Evolutionary conservation across 2,888 invertebrate species (phyloP).

Genomic region (Rhamphomyia laevipes): DNA sequence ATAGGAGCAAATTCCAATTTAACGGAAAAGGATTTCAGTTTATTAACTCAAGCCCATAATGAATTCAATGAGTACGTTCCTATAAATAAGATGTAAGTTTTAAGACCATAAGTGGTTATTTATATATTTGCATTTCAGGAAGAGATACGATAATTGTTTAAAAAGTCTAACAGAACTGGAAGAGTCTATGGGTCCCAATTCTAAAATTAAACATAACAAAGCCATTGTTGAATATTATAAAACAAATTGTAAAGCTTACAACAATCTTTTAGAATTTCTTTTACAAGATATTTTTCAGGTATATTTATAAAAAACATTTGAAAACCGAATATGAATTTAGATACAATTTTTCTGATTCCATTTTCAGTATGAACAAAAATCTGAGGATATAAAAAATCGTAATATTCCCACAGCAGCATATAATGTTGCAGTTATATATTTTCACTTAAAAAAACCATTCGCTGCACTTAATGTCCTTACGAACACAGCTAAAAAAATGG

Average conservation of each 20-base stretch:
- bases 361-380: constrained; percentile 5
- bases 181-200: constrained; percentile 21
- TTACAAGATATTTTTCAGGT: constrained; percentile 35
- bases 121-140: constrained; percentile 15
- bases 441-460: constrained; percentile 31
- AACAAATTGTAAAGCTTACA: constrained; percentile 58
- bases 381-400: constrained; percentile 1
- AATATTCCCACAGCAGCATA: constrained; percentile 23
- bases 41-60: constrained; percentile 30
- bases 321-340: not conserved
- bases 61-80: constrained; percentile 29
- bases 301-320: not conserved
- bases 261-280: constrained; percentile 56
- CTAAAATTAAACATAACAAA: constrained; percentile 54
- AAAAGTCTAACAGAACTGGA: constrained; percentile 27
- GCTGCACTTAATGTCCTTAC: constrained; percentile 29
- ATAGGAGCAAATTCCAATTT: not conserved
- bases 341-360: not conserved
- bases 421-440: constrained; percentile 34
- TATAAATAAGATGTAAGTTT: not conserved
- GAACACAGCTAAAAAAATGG: constrained; percentile 25
- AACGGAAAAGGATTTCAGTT: constrained; percentile 25
- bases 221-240: constrained; percentile 72
- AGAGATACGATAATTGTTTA: constrained; percentile 28
- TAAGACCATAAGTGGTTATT: not conserved